Conservation (phyloP, 2,888 invertebrate genomes). For the Pantelozetes paolii region DNA sequence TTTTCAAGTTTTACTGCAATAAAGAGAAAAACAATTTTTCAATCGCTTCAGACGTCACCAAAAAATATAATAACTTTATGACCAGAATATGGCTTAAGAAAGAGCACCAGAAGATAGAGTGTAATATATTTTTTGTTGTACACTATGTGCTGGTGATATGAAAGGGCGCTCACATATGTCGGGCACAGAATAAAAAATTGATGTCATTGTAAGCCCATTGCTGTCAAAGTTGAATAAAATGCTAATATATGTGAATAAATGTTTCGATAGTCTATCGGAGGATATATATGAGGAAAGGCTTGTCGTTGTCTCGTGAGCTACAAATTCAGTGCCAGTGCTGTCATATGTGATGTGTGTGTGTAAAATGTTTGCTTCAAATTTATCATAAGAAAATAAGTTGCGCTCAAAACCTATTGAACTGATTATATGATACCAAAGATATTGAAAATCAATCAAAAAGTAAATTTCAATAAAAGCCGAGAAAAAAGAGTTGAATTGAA, state of each 20-base stretch:
- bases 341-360: constrained; percentile 6
- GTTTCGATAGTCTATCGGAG: not conserved
- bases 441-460: not conserved
- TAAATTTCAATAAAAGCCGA: not conserved
- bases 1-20: not conserved
- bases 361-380: not conserved
- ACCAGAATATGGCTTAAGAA: not conserved
- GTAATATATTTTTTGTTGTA: not conserved
- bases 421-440: not conserved
- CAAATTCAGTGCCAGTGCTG: not conserved
- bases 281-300: not conserved
- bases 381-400: not conserved
- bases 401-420: not conserved
- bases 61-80: not conserved
- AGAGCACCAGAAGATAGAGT: not conserved
- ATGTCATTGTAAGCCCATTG: constrained; percentile 28
- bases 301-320: not conserved
- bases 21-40: constrained; percentile 31
- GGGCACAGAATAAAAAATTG: not conserved
- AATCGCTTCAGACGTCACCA: not conserved
- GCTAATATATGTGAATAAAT: constrained; percentile 31
- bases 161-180: not conserved
- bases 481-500: not conserved
- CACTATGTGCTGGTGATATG: not conserved
- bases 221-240: constrained; percentile 30